Evolutionary conservation across 30 jellyfish, hydroid and myxozoan species (phyloP), one percentile per base, ranked within the genome.

Genomic region (Hydra vulgaris): DNA sequence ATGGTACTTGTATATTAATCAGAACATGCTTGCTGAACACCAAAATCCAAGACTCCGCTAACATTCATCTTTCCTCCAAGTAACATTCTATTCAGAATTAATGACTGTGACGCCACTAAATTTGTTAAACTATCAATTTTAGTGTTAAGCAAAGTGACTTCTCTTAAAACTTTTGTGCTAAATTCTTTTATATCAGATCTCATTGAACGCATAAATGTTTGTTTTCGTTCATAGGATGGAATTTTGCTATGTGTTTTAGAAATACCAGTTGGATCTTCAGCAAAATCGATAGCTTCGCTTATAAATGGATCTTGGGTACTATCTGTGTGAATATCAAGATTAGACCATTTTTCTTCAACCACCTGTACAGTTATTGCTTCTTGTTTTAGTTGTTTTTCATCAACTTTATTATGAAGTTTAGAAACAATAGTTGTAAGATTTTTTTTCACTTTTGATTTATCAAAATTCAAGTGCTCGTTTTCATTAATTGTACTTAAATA

Each of bases 81-180:
- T 20, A 78, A 18, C 3, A 40, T 78, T 61, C 74, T 78, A 25
- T 78, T 78, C 56, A 78, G 68, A n/a, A 78, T 27, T 18, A 78
- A 25, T 27, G 85, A 55, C 25, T 78, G 85, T 5, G 85, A 78
- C 5, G 85, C 25, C 61, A 78, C 77, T 53, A 78, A 61, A 74
- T 78, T 78, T 15, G 85, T 78, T 17, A 78, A 61, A 23, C 85
- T 27, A n/a, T 78, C 85, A 53, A 78, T 78, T 54, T 78, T 78
- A 66, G 61, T 61, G 25, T 78, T 55, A 55, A 78, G 54, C 18
- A 24, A 24, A 40, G 85, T 0, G 15, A 78, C 25, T 61, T 78
- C 77, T 52, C 54, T 54, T 17, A 23, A 74, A 27, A 40, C 25
- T 22, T 27, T 27, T 61, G 52, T 18, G 54, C 66, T 23, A 16